Evolutionary conservation across 2,797 vertebrate genomes (phyloP), one percentile per base, ranked within the genome.

Genomic region (Parauchenoglanis punctatus): DNA sequence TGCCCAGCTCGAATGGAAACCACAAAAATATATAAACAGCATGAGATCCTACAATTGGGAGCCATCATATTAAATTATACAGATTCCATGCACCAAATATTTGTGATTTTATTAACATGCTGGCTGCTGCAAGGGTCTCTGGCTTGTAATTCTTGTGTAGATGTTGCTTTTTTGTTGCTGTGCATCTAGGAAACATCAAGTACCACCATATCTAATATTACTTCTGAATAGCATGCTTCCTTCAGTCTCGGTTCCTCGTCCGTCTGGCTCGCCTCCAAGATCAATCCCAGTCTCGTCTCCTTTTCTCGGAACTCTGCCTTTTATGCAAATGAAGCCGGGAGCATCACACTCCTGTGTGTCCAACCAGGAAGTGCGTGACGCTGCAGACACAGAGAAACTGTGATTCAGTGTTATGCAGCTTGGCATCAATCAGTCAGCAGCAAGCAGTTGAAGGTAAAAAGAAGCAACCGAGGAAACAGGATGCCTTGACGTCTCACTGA

Each of bases 301-400:
- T 85, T 72, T 87, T 90, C 89, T 89, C 85, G 59, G 87, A 88
- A 82, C 89, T 89, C 83, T 89, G 88, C 91, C 90, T 89, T 89
- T 91, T 89, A 88, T 92, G 90, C 77, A 91, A 92, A 93, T 76
- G 59, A 77, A 86, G 65, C 85, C 83, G 25, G 85, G 86, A 92
- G 86, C 83, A 87, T 93, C 91, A 89, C 87, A 82, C 87, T 89
- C 90, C 46, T 80, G 87, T 89, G 86, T 90, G 87, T 93, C 92
- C 90, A 88, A 86, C 85, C 90, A 92, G 93, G 93, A 94, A 92
- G 93, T 91, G 85, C 85, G 87, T 88, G 91, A 89, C 86, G 87
- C 87, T 91, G 91, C 89, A 88, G 83, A 87, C 83, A 89, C 81
- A 87, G 83, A 90, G 40, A 83, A 85, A 87, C 84, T 85, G 52